These are phyloP conservation scores for Crypturellus tataupa DNA, from an alignment of 2,797 vertebrate species.

Conservation along the genomic window DNA sequence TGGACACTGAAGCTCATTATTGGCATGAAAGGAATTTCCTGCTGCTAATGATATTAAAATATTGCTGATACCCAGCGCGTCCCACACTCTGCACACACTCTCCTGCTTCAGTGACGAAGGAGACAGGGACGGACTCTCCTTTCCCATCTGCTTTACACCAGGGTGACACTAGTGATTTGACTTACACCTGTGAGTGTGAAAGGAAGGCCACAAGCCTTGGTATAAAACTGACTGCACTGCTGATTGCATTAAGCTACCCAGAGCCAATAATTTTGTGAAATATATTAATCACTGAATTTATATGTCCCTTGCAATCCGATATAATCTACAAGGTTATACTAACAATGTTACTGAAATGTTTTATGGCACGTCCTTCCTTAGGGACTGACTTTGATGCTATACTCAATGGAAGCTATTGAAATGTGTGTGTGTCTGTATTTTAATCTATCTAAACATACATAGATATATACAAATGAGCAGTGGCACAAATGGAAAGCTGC, in stretches of 20 bases:
- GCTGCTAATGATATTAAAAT: conserved; percentile 21
- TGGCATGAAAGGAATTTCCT: conserved; percentile 13
- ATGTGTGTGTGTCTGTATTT: background rate
- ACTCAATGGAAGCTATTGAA: background rate
- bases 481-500: background rate
- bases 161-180: background rate
- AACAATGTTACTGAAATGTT: background rate
- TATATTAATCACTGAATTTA: background rate
- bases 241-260: background rate
- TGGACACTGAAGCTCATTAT: background rate
- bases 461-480: background rate
- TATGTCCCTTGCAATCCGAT: background rate
- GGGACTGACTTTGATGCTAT: background rate
- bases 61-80: background rate
- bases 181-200: background rate
- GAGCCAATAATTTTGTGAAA: background rate
- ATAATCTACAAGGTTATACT: background rate
- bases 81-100: background rate
- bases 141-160: background rate
- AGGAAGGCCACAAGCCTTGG: background rate
- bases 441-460: background rate
- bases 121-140: background rate
- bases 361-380: background rate
- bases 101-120: background rate
- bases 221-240: background rate